Conservation (phyloP, 2,888 invertebrate genomes). For the Epirrita christyi region DNA sequence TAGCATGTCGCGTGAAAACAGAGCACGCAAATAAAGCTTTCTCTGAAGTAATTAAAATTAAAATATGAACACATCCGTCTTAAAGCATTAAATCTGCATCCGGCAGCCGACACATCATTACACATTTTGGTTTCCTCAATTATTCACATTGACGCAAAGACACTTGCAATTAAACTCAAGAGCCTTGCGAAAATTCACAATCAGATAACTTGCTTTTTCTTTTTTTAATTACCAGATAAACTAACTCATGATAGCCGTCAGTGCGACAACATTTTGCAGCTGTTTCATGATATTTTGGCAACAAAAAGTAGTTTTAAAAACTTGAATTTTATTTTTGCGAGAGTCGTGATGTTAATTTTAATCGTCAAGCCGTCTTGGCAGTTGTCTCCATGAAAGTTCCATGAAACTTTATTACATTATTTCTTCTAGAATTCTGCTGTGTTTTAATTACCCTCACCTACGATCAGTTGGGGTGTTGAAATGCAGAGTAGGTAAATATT, state of each 20-base stretch:
- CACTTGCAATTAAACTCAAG: conserved; percentile 46
- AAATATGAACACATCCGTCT: conserved; percentile 21
- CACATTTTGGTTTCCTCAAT: conserved; percentile 41
- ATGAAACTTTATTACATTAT: conserved; percentile 69
- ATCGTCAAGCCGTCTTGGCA: conserved; percentile 80
- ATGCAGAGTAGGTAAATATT: conserved; percentile 10
- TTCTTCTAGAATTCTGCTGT: conserved; percentile 64
- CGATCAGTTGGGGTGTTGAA: conserved; percentile 30
- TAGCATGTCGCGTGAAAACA: not conserved
- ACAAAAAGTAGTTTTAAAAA: conserved; percentile 72
- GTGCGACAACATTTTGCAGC: conserved; percentile 61
- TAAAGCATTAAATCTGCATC: conserved; percentile 43
- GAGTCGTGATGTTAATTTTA: conserved; percentile 72
- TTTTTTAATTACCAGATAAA: conserved; percentile 39
- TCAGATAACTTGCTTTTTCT: conserved; percentile 19
- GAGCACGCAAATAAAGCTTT: conserved; percentile 7
- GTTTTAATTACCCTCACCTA: conserved; percentile 71
- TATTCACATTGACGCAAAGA: conserved; percentile 36
- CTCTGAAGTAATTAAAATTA: conserved; percentile 18
- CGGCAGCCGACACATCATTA: conserved; percentile 33
- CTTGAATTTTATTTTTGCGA: conserved; percentile 69
- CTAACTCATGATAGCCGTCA: conserved; percentile 42
- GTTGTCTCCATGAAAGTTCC: conserved; percentile 74
- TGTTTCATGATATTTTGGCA: conserved; percentile 76
- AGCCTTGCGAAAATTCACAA: conserved; percentile 28